Evolutionary conservation across 2,113 vertebrate genomes (phyloP).

Genomic region (Dicaeum eximium): DNA sequence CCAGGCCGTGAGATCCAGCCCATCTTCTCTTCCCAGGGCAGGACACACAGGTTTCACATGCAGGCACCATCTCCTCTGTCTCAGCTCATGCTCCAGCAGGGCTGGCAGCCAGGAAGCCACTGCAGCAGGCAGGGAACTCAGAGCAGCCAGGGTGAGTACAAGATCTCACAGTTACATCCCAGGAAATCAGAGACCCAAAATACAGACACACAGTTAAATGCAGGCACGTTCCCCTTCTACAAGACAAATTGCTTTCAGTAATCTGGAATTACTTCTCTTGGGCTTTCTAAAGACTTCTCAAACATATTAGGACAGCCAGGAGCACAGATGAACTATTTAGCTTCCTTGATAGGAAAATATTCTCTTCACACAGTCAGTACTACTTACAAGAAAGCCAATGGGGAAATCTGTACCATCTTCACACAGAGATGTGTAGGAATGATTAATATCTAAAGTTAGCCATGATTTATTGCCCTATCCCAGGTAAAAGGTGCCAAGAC

Average conservation of each 20-base stretch:
- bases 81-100: accelerated
- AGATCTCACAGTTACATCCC: background rate
- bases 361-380: background rate
- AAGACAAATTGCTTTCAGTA: slow-evolving; percentile 54
- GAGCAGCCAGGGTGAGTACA: background rate
- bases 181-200: background rate
- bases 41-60: background rate
- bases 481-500: background rate
- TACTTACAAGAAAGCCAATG: background rate
- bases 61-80: background rate
- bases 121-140: accelerated
- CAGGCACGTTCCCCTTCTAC: background rate
- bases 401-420: slow-evolving; percentile 6
- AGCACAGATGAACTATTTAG: slow-evolving; percentile 33
- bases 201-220: background rate
- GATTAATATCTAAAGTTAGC: slow-evolving; percentile 33
- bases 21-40: background rate
- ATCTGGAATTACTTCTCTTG: slow-evolving; percentile 46
- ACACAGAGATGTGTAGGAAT: background rate
- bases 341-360: slow-evolving; percentile 28
- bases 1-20: background rate
- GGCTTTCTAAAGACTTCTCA: slow-evolving; percentile 58
- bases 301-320: slow-evolving; percentile 32
- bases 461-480: background rate
- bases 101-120: background rate